phyloP scores from a whole-genome alignment of 2,797 vertebrate species.

The Cryptoprocta ferox region DNA sequence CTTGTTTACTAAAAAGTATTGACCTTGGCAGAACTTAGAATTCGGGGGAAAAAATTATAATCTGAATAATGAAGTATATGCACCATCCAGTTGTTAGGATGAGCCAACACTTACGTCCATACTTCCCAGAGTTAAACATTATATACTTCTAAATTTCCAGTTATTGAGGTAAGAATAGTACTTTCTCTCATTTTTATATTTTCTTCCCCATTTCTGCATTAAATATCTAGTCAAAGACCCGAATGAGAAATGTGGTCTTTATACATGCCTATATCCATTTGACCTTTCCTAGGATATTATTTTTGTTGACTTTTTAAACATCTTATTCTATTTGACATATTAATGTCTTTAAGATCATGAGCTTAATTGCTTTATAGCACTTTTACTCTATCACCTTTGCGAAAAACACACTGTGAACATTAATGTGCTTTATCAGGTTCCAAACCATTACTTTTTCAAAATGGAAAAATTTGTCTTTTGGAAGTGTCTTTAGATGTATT shows the following conservation, averaged over 20 bases:
- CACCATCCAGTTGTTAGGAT: conserved; percentile 66
- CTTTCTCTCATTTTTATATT: conserved; percentile 71
- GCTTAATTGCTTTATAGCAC: conserved; percentile 83
- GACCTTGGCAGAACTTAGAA: conserved; percentile 85
- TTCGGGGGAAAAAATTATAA: conserved; percentile 69
- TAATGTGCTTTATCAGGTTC: conserved; percentile 86
- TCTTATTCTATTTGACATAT: conserved; percentile 67
- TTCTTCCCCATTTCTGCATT: conserved; percentile 62
- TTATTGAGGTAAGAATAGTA: not conserved
- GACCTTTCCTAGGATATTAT: conserved; percentile 71
- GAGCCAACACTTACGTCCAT: conserved; percentile 27
- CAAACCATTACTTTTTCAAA: conserved; percentile 92
- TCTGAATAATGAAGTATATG: conserved; percentile 72
- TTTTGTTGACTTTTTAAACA: conserved; percentile 77
- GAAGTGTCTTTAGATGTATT: conserved; percentile 92
- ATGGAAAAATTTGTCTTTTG: conserved; percentile 97
- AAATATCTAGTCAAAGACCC: conserved; percentile 59
- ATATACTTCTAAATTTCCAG: conserved; percentile 45
- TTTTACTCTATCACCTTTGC: conserved; percentile 81
- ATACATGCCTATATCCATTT: conserved; percentile 63
- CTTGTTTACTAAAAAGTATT: conserved; percentile 90
- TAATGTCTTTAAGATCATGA: conserved; percentile 71
- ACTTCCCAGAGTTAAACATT: conserved; percentile 39
- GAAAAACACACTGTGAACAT: conserved; percentile 76
- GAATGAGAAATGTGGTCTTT: conserved; percentile 66